phyloP scores from a whole-genome alignment of 2,888 invertebrate genomes.

The Sicus ferrugineus region DNA sequence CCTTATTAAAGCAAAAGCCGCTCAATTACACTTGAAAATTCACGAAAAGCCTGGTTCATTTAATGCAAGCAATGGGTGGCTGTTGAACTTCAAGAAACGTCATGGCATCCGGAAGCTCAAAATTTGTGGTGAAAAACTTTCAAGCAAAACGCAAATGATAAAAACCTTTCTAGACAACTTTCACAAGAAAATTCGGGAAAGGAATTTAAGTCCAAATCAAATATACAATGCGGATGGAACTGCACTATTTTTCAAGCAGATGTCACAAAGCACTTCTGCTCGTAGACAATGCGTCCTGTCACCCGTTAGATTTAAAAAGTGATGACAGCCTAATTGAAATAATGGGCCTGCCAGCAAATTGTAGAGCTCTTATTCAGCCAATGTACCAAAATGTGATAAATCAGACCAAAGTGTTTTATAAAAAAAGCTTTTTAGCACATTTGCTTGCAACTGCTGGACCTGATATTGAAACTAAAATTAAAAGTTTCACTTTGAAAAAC shows the following conservation, averaged over 20 bases:
- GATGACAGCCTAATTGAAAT: background rate
- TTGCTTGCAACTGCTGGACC: background rate
- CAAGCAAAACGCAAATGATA: background rate
- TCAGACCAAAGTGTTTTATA: background rate
- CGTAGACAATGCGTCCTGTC: background rate
- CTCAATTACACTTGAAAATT: background rate
- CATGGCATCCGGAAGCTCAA: background rate
- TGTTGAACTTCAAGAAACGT: background rate
- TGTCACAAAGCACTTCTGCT: background rate
- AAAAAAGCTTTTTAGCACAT: slow-evolving; percentile 3
- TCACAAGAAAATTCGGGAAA: background rate
- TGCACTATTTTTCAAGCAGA: background rate
- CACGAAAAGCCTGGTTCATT: background rate
- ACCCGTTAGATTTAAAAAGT: background rate
- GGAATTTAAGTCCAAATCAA: background rate
- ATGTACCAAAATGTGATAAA: background rate
- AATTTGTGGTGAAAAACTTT: slow-evolving; percentile 15
- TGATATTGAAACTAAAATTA: background rate
- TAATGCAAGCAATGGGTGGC: background rate
- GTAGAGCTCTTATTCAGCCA: background rate
- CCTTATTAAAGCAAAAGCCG: background rate
- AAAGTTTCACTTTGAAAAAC: background rate
- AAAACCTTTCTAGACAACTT: background rate
- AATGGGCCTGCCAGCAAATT: slow-evolving; percentile 5
- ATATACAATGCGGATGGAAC: background rate